Evolutionary conservation across 2,888 invertebrate species (phyloP), one percentile per base, ranked within the genome.

Genomic region (Proisotoma minuta): DNA sequence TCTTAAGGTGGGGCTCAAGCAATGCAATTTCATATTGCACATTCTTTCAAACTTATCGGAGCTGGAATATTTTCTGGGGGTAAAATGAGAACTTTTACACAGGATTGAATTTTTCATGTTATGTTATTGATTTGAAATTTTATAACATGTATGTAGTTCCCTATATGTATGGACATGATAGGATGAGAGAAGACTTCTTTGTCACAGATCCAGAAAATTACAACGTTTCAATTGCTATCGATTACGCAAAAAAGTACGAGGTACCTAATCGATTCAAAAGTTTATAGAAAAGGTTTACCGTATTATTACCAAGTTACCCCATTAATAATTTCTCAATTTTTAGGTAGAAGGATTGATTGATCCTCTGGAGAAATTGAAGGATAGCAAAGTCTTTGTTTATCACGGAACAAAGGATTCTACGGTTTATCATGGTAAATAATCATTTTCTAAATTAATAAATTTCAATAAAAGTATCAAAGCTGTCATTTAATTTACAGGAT

Each of bases 1-100:
- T 77, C 76, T 8, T 75, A 77, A 10, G 78, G 78, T 3, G 78
- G 74, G 15, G 75, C 74, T 53, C 77, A 77, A 75, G 77, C 78
- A 26, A 75, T 76, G 22, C 78, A 78, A 66, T 75, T 77, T 59
- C 78, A 78, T 68, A 76, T 78, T 48, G 75, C 76, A 5, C 74
- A 74, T 61, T 77, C 77, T 2, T 65, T 66, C n/a, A 64, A 68
- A 27, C 67, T 78, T 54, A 71, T 72, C 63, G 78, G 78, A 3
- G 76, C 69, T 1, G 78, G 77, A 5, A 57, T 77, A 1, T 73
- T 78, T 43, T 77, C 77, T 23, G 77, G 78, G 66, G 72, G 78
- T 78, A 70, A 27, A 40, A 1, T 34, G 8, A 10, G 34, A 8
- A 34, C 8, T 34, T 34, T 34, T 15, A 34, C 34, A 34, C 34